These are phyloP conservation scores for Saguinus midas DNA, from an alignment of 2,113 vertebrate species.

Conservation along the genomic window DNA sequence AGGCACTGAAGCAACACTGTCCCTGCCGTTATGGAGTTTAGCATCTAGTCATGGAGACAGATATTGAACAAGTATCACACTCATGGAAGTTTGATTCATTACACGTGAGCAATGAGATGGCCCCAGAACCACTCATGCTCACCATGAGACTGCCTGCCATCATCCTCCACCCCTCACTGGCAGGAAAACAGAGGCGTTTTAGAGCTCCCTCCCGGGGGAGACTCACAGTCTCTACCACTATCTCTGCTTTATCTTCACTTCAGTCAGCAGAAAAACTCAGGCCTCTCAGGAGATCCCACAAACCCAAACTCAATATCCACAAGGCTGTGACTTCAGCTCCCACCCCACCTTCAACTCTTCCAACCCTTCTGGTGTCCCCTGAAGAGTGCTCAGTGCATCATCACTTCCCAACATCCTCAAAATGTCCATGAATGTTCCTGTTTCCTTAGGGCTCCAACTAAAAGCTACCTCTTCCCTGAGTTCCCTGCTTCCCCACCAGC, in stretches of 20 bases:
- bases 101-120: not conserved
- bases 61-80: not conserved
- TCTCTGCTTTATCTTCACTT: not conserved
- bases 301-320: not conserved
- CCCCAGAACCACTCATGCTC: not conserved
- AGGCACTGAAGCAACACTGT: not conserved
- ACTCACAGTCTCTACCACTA: not conserved
- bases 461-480: not conserved
- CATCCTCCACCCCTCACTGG: not conserved
- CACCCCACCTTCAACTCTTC: not conserved
- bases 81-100: not conserved
- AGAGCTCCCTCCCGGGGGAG: not conserved
- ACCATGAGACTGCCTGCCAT: not conserved
- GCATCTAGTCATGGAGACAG: not conserved
- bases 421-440: not conserved
- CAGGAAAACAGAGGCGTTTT: not conserved
- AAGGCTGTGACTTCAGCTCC: not conserved
- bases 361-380: not conserved
- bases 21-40: not conserved
- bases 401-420: not conserved
- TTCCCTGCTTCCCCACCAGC: not conserved
- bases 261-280: not conserved
- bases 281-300: not conserved
- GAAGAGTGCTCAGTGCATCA: not conserved
- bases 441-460: not conserved